Percentiles rank a stretch among this genome's conserved stretches.
Evolutionary conservation across 2,888 invertebrate species (phyloP).

Genomic region (Pseudolycoriella hygida): DNA sequence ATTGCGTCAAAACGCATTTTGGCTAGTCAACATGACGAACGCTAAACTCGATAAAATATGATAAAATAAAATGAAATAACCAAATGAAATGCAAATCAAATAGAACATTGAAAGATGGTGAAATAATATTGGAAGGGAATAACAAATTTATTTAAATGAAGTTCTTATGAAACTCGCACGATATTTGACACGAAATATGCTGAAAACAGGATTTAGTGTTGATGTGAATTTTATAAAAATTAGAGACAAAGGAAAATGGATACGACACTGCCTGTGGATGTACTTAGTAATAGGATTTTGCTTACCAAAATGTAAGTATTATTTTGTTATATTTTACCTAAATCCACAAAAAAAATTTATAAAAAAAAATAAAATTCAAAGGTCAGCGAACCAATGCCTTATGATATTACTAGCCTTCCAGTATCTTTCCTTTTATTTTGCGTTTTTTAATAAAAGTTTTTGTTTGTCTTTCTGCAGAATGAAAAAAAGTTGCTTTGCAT

Average conservation of each 20-base stretch:
- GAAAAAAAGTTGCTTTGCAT: too few species aligned
- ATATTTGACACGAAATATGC: conserved; percentile 1
- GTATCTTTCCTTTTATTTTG: background rate
- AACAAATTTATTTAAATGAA: background rate
- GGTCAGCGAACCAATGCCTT: too few species aligned
- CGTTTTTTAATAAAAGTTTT: background rate
- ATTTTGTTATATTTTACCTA: background rate
- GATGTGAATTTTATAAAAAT: background rate
- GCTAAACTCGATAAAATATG: too few species aligned
- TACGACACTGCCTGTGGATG: conserved; percentile 7
- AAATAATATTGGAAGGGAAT: too few species aligned
- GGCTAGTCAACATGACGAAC: too few species aligned
- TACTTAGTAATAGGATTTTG: conserved; percentile 6
- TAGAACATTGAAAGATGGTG: too few species aligned
- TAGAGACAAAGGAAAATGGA: conserved; percentile 5
- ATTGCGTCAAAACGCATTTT: too few species aligned
- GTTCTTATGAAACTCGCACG: conserved; percentile 4
- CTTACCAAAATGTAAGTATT: conserved; percentile 7
- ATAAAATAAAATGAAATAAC: too few species aligned
- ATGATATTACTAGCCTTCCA: background rate
- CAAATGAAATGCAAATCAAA: too few species aligned
- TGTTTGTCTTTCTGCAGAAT: background rate
- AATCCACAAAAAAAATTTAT: too few species aligned
- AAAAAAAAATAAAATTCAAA: too few species aligned
- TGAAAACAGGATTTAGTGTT: conserved; percentile 1